These are phyloP conservation scores for Ostrea denselamellosa DNA, from an alignment of 1,140 invertebrate species.

Conservation along the genomic window DNA sequence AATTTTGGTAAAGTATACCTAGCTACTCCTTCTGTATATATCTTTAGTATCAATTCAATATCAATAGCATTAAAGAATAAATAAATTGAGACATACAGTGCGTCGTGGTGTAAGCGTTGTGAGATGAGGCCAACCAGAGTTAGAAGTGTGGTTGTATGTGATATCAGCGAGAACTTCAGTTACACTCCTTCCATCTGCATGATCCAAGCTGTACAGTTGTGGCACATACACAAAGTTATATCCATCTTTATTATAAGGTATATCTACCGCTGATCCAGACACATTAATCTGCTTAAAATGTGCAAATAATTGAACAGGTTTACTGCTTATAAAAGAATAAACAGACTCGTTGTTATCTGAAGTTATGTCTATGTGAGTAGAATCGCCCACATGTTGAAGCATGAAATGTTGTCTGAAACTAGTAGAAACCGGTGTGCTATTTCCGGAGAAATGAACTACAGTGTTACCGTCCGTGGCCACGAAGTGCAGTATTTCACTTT, in stretches of 20 bases:
- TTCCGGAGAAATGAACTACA: not conserved
- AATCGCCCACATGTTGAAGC: not conserved
- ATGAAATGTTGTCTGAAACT: not conserved
- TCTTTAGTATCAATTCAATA: no score
- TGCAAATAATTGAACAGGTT: not conserved
- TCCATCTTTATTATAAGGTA: not conserved
- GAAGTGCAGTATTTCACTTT: not conserved
- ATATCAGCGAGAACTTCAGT: not conserved
- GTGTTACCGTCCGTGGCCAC: not conserved
- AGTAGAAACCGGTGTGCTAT: not conserved
- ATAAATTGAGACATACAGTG: no score
- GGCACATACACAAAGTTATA: not conserved
- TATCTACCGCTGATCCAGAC: not conserved
- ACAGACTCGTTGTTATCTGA: not conserved
- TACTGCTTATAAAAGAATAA: not conserved
- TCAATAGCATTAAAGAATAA: no score
- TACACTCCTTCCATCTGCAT: not conserved
- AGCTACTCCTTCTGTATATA: no score
- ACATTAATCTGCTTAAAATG: not conserved
- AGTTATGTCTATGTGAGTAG: not conserved
- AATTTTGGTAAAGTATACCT: no score
- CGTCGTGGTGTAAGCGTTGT: not conserved
- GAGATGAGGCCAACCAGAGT: not conserved
- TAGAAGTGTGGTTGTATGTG: not conserved
- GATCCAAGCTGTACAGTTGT: not conserved